Base-by-base conservation (phyloP, 1,140 invertebrate genomes). In the Oreohelix idahoensis region DNA sequence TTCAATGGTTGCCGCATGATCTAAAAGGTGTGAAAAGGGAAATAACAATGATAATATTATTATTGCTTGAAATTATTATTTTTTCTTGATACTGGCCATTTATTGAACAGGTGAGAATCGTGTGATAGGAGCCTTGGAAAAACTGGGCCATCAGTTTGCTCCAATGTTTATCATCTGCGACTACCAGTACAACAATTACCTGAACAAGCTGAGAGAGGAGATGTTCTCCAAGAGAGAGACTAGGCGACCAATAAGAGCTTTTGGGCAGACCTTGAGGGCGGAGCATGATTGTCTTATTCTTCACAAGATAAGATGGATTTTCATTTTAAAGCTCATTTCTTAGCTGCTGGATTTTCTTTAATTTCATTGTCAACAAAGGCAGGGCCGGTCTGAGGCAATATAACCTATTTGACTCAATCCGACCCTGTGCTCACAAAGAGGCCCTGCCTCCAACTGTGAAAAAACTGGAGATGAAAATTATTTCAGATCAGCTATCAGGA, bases 131-230 rank as follows among this genome's bases (percentile, higher is more conserved):
- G 79, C 84, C 63, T 49, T 84, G 15, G 84, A 84, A 79, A 70
- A 78, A 17, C 71, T 84, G 26, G 84, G 79, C 15, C 53, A 23
- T n/a, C 13, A 58, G 15, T 80, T 70, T 42, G 66, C 49, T 2
- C 84, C 84, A 0, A 81, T 82, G 75, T 84, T 84, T 49, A 84
- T 84, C 84, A 82, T 84, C 75, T 84, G 84, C 45, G 80, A 70
- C 75, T 84, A 82, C 53, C 84, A 84, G 76, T 84, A 84, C 84
- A 84, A 84, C 79, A 84, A 84, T 79, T 84, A 84, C 75, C 71
- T 84, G 42, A 84, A 84, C 84, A 84, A 84, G 49, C 79, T 84
- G 42, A 63, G 81, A 49, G 84, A 84, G 35, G 76, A 69, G 63
- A 84, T 84, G 84, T 84, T 84, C 39, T 74, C 69, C 17, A 71